A percentile compares a stretch with the other conserved stretches of the same genome.
Evolutionary conservation across 1,140 invertebrate genomes (phyloP).

Genomic region (Drosophila lacteicornis): DNA sequence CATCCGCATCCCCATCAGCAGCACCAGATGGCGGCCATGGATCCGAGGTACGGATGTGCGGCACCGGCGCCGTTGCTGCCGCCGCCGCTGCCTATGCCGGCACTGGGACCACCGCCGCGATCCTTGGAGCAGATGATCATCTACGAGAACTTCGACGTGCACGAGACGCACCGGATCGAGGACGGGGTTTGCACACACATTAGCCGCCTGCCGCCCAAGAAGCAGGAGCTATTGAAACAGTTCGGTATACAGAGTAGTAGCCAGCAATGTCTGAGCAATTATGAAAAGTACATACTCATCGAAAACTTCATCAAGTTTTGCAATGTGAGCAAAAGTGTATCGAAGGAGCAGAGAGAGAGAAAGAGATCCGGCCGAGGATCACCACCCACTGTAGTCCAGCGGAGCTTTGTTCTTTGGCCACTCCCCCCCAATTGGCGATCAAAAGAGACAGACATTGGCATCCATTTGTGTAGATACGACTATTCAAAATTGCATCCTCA

Average conservation of each 20-base stretch:
- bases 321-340: conserved; percentile 84
- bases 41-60: conserved; percentile 57
- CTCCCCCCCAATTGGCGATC: conserved; percentile 35
- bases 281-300: conserved; percentile 85
- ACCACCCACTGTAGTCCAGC: conserved; percentile 44
- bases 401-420: conserved; percentile 73
- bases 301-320: conserved; percentile 85
- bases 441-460: conserved; percentile 58
- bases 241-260: conserved; percentile 85
- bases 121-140: conserved; percentile 78
- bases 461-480: conserved; percentile 31
- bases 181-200: conserved; percentile 84
- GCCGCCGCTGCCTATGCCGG: conserved; percentile 45
- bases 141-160: conserved; percentile 84
- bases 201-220: conserved; percentile 82
- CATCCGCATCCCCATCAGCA: conserved; percentile 40
- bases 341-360: conserved; percentile 21
- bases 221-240: conserved; percentile 85
- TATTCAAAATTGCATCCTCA: conserved; percentile 70
- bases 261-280: conserved; percentile 84
- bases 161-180: conserved; percentile 82
- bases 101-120: conserved; percentile 62
- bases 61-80: conserved; percentile 38
- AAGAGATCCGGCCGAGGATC: conserved; percentile 24
- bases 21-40: conserved; percentile 37